Base-by-base conservation (phyloP, 2,888 invertebrate genomes). In the Drosophila greeni region DNA sequence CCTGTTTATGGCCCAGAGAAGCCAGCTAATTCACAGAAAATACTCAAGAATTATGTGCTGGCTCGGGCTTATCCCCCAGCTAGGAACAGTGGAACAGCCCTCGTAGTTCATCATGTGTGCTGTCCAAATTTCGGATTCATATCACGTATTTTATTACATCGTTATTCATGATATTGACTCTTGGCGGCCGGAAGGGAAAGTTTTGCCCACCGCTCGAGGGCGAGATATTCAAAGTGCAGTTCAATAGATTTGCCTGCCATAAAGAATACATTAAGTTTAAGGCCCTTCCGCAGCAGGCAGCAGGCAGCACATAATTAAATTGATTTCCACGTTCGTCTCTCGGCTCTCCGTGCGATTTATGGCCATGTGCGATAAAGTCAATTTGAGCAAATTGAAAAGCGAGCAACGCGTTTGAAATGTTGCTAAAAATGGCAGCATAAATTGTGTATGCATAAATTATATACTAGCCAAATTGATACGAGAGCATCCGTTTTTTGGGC, bases 111-210 rank as follows among this genome's bases (percentile, higher is more conserved):
- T 78, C 85, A 82, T 78, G 84, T 65, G 65, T 56, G 65, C 29
- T 51, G 40, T 29, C 14, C 9, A 42, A 59, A 34, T 64, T 82
- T 78, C 61, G 70, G 23, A 82, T 82, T 81, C 82, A 79, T 79
- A 81, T 81, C 82, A 82, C 82, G 82, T 82, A 82, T 81, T 82
- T 82, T 82, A 82, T 82, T 82, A 82, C 82, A 80, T 82, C 82
- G 81, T 82, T 77, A 81, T 82, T 79, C 79, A 79, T 81, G 82
- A 74, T 77, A 77, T 81, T 73, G 73, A 65, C 69, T 45, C 39
- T 47, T 36, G 42, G 54, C 52, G 31, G 42, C 43, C 51, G 59
- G 29, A 62, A 36, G 36, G 59, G 29, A 62, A 49, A 43, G 74
- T 73, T 71, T 79, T 66, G 56, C 47, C 61, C 67, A 66, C 57